Percentiles rank a stretch among this genome's conserved stretches.
These are phyloP conservation scores for Melanotaenia nigrans DNA, from an alignment of 2,797 vertebrate species.

Conservation along the genomic window DNA sequence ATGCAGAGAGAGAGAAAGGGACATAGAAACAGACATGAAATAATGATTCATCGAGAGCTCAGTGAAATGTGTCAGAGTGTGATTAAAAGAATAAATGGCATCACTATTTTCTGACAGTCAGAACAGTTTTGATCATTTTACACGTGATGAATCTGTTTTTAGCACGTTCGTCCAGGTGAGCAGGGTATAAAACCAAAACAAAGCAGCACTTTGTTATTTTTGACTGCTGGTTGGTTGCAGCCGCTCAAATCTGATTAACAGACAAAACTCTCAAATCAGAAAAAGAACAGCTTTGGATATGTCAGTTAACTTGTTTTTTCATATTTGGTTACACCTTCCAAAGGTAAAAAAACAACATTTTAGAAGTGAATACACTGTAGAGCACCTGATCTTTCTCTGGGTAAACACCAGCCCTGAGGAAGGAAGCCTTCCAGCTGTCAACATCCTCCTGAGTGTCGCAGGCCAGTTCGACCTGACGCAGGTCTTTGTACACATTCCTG, in stretches of 20 bases:
- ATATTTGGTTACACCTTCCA: not conserved
- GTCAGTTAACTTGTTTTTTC: too few species aligned
- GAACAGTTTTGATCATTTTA: too few species aligned
- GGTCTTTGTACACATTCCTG: constrained; percentile 97
- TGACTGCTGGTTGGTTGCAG: not conserved
- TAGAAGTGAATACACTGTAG: not conserved
- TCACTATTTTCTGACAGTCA: too few species aligned
- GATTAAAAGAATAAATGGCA: too few species aligned
- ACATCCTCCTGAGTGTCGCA: constrained; percentile 96
- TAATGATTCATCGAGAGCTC: not conserved
- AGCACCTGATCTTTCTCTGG: constrained; percentile 94
- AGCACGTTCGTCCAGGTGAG: too few species aligned
- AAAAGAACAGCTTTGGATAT: too few species aligned
- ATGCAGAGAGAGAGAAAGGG: not conserved
- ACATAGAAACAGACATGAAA: not conserved
- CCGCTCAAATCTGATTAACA: not conserved
- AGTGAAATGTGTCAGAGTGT: not conserved
- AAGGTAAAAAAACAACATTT: not conserved
- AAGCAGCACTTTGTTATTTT: not conserved
- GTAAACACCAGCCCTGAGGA: constrained; percentile 94
- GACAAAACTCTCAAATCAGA: not conserved
- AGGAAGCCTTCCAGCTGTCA: constrained; percentile 98
- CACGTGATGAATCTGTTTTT: too few species aligned
- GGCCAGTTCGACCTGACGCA: constrained; percentile 95
- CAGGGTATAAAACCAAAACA: not conserved